Evolutionary conservation across 2,888 invertebrate species (phyloP), one percentile per base, ranked within the genome.

Genomic region (Sialis fuliginosa): DNA sequence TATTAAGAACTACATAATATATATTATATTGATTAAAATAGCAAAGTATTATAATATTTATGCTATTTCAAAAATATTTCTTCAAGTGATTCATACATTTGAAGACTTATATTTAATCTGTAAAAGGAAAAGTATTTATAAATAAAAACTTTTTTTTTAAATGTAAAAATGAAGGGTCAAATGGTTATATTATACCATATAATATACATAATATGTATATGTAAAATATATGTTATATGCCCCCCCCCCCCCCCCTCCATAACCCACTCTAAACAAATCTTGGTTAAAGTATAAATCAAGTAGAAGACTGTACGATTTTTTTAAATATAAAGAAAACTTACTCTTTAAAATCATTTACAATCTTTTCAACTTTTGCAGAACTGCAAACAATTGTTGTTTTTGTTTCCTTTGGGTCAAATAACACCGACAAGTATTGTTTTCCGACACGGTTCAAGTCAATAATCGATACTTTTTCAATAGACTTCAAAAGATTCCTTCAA

Each of bases 351-450:
- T 74, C 77, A 8, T 70, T 64, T 41, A 72, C 68, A 53, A 84
- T 66, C 57, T 82, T 80, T 12, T 70, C 65, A 44, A 81, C 77
- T 65, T 86, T 86, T 49, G 77, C 70, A 8, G 86, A 81, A 61
- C 85, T 82, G 59, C 86, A 87, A 33, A 83, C 82, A 52, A 88
- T 65, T 12, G 81, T 76, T n/a, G 81, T 75, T 57, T 75, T 75
- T 45, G 76, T 69, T 49, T 64, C 58, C 9, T 62, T 60, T 0
- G 74, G 62, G 56, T 79, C 71, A 61, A 89, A 82, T 50, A 90
- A 64, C 3, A 74, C 62, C 2, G 74, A 69, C 46, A 90, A 66
- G 69, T 88, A 88, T 54, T 74, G 73, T n/a, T 67, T 64, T 1
- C 82, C 87, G 48, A 87, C 78, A 51, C 70, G 67, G 53, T 70